Percentiles rank a stretch among this genome's conserved stretches.
Conservation (phyloP, 2,113 vertebrate species). For the Bujurquina vittata region DNA sequence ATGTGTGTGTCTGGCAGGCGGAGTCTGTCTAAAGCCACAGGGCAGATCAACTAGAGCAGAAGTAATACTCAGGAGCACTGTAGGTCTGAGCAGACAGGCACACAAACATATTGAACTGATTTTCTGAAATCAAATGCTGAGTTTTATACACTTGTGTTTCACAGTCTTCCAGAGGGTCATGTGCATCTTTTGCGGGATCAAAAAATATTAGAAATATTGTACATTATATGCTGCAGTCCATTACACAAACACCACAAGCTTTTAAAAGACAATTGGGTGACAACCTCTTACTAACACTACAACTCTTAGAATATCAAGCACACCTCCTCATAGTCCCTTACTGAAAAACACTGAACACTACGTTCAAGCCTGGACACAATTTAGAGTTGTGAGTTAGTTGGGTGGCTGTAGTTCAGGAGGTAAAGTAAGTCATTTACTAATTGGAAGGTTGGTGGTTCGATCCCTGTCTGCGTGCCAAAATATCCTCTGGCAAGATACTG, state of each 20-base stretch:
- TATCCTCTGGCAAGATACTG: too few relatives aligned
- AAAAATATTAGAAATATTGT: background rate
- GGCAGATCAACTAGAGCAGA: constrained; percentile 74
- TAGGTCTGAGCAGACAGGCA: constrained; percentile 13
- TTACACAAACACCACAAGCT: background rate
- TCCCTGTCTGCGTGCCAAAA: too few relatives aligned
- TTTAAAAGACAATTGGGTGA: background rate
- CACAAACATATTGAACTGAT: constrained; percentile 24
- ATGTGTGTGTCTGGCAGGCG: constrained; percentile 27
- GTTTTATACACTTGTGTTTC: background rate
- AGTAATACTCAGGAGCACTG: constrained; percentile 58
- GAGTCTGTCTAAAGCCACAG: constrained; percentile 48
- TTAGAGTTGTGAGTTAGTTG: background rate
- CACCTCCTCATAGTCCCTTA: background rate
- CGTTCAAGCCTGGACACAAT: background rate
- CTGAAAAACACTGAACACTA: background rate
- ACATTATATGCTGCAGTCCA: background rate
- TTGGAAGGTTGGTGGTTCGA: too few relatives aligned
- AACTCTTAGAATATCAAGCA: too few relatives aligned
- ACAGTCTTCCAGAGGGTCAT: background rate
- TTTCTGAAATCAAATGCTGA: background rate
- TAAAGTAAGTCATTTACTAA: too few relatives aligned
- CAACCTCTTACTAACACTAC: too few relatives aligned
- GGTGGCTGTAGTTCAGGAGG: too few relatives aligned
- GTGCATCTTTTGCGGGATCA: background rate